phyloP scores from a whole-genome alignment of 2,888 invertebrate species.

The Euzetes globulus region DNA sequence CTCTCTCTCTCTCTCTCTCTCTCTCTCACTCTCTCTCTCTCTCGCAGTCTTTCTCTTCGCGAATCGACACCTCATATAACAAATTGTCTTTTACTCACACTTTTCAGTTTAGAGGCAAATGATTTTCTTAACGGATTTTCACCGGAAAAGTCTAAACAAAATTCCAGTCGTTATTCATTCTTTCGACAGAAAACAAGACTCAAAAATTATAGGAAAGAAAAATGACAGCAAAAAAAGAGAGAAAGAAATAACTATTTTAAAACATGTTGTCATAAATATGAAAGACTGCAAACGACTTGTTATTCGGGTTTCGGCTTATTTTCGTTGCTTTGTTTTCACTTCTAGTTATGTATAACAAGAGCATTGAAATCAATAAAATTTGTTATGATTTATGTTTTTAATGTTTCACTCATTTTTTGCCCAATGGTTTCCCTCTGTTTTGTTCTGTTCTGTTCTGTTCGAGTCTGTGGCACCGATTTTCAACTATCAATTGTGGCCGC shows the following conservation, averaged over 20 bases:
- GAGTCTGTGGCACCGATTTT: not conserved
- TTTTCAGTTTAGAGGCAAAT: not conserved
- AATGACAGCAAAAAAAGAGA: constrained; percentile 10
- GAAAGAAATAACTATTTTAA: constrained; percentile 12
- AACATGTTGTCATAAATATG: not conserved
- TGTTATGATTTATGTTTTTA: constrained; percentile 22
- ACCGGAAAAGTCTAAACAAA: not conserved
- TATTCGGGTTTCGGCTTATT: not conserved
- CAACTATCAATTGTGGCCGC: constrained; percentile 5
- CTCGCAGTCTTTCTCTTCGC: not conserved
- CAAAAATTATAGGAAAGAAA: not conserved
- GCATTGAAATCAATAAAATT: constrained; percentile 23
- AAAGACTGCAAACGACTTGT: not conserved
- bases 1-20: too few species aligned
- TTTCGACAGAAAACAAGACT: not conserved
- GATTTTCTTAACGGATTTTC: not conserved
- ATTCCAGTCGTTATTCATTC: not conserved
- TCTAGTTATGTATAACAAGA: not conserved
- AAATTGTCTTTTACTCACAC: not conserved
- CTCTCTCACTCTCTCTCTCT: not conserved
- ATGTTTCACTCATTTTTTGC: not conserved
- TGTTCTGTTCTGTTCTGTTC: not conserved
- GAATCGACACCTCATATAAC: constrained; percentile 27
- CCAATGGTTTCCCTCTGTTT: not conserved
- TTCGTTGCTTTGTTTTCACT: too few species aligned